Percentiles rank a stretch among this genome's conserved stretches.
Evolutionary conservation across 2,113 vertebrate genomes (phyloP).

Genomic region (Oncorhynchus gorbuscha): DNA sequence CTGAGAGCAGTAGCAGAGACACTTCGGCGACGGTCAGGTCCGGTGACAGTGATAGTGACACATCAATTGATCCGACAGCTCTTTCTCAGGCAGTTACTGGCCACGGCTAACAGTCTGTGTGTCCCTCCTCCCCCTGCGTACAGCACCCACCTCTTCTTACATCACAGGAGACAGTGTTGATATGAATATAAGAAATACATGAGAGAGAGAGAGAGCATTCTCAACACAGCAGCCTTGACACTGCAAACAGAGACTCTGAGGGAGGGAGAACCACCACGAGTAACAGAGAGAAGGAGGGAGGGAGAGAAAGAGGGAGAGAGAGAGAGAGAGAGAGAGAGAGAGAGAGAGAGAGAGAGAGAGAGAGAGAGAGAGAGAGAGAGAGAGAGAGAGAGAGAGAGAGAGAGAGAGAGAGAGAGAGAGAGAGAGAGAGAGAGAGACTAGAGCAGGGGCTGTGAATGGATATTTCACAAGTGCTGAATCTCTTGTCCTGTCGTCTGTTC

Average conservation of each 20-base stretch:
- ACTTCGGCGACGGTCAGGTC: slow-evolving; percentile 37
- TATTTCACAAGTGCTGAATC: slow-evolving; percentile 58
- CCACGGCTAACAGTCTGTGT: slow-evolving; percentile 27
- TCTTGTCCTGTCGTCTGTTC: slow-evolving; percentile 42
- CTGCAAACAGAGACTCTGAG: slow-evolving; percentile 63
- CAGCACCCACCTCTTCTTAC: slow-evolving; percentile 40
- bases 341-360: neutral
- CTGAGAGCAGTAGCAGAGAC: slow-evolving; percentile 50
- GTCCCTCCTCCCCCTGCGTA: slow-evolving; percentile 38
- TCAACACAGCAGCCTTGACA: slow-evolving; percentile 72
- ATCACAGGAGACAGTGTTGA: slow-evolving; percentile 56
- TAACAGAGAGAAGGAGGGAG: slow-evolving; percentile 16
- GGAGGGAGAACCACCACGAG: slow-evolving; percentile 29
- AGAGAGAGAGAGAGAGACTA: slow-evolving; percentile 20
- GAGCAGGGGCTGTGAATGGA: slow-evolving; percentile 45
- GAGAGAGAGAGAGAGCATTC: slow-evolving; percentile 54
- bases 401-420: neutral
- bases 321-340: neutral
- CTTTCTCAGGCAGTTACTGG: slow-evolving; percentile 30
- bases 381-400: neutral
- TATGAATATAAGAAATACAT: slow-evolving; percentile 62
- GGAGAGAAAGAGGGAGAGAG: neutral
- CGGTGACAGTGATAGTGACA: slow-evolving; percentile 64
- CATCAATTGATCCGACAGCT: slow-evolving; percentile 48
- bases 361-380: neutral